Evolutionary conservation across 2,113 vertebrate genomes (phyloP).

Genomic region (Kryptolebias marmoratus): DNA sequence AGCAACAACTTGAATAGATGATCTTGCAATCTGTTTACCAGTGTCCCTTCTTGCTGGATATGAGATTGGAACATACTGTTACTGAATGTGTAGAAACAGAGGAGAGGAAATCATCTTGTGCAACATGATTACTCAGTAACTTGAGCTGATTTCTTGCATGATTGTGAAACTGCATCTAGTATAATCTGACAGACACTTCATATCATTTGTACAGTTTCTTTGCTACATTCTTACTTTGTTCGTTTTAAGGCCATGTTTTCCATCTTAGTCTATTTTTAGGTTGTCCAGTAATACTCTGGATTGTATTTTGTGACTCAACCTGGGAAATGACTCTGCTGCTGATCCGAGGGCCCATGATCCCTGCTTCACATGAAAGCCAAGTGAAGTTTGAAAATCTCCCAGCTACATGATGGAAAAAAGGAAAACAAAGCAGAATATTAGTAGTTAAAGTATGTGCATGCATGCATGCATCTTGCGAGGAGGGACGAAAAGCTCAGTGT

Average conservation of each 20-base stretch:
- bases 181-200: too few species aligned
- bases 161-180: too few species aligned
- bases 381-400: constrained; percentile 80
- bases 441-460: constrained; percentile 1
- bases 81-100: constrained; percentile 70
- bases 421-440: constrained; percentile 16
- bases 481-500: constrained; percentile 66
- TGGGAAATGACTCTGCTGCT: constrained; percentile 85
- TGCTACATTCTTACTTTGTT: too few species aligned
- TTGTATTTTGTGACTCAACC: constrained; percentile 69
- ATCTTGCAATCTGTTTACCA: constrained; percentile 83
- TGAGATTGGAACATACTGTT: constrained; percentile 92
- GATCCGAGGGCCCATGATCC: constrained; percentile 81
- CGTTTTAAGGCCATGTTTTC: too few species aligned
- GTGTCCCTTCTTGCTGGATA: constrained; percentile 85
- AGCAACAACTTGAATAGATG: constrained; percentile 82
- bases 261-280: neutral
- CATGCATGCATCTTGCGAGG: constrained; percentile 12
- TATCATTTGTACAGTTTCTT: too few species aligned
- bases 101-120: neutral
- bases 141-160: too few species aligned
- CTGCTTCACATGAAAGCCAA: constrained; percentile 75
- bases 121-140: too few species aligned
- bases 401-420: constrained; percentile 74
- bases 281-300: neutral